phyloP scores from a whole-genome alignment of 2,113 vertebrate genomes.

The Phrynocephalus versicolor region DNA sequence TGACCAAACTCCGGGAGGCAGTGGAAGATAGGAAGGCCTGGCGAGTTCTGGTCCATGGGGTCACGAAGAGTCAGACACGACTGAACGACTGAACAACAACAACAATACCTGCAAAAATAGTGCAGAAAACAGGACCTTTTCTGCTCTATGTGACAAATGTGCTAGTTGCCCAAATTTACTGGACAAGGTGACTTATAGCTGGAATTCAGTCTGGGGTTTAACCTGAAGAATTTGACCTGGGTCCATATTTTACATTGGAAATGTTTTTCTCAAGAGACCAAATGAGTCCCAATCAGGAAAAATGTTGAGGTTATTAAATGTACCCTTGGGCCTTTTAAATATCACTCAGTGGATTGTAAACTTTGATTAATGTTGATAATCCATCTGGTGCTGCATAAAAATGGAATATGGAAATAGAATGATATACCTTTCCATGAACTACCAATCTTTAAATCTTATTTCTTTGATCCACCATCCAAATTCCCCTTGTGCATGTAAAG shows the following conservation, averaged over 20 bases:
- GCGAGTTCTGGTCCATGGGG: too few species aligned
- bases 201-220: background rate
- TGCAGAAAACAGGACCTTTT: background rate
- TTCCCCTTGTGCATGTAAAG: constrained; percentile 7
- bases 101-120: background rate
- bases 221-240: background rate
- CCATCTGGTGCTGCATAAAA: constrained; percentile 55
- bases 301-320: constrained; percentile 74
- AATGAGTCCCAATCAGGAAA: constrained; percentile 71
- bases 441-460: background rate
- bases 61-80: too few species aligned
- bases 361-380: constrained; percentile 67
- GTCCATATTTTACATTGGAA: constrained; percentile 35
- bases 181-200: background rate
- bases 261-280: constrained; percentile 60
- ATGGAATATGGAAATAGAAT: constrained; percentile 50
- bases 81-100: too few species aligned
- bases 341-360: constrained; percentile 70
- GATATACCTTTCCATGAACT: background rate
- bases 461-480: background rate
- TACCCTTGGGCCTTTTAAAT: constrained; percentile 71
- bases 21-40: too few species aligned
- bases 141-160: background rate
- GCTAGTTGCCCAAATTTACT: background rate
- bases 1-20: too few species aligned